Evolutionary conservation across 1,140 invertebrate species (phyloP), one percentile per base, ranked within the genome.

Genomic region (Polypedilum vanderplanki): DNA sequence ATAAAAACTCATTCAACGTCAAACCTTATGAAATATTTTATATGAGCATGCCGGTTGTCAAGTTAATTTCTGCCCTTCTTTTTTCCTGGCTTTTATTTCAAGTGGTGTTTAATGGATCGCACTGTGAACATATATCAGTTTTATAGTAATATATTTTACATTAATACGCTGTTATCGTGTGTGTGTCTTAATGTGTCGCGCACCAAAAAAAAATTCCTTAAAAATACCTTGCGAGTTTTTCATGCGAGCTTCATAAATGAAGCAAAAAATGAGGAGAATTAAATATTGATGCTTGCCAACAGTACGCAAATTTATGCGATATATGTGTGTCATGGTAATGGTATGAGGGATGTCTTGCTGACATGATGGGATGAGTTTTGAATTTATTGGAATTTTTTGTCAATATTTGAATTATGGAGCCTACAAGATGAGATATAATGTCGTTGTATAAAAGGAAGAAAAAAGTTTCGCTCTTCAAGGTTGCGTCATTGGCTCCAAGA

Each of bases 31-130:
- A 22, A 70, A 70, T 70, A 70, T 70, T 70, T 70, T 70, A 22
- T 70, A 70, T 70, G 17, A 70, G 20, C 65, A 70, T 70, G 65
- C 65, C 18, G 65, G 65, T 70, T 70, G 65, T 70, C 65, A 70
- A 70, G 65, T 70, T 70, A 70, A 20, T 70, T 70, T 70, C 18
- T 18, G n/a, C 17, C 17, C 9, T 15, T 15, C 46, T 57, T n/a
- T 57, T 57, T 57, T 46, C 8, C 15, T 46, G 2, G 8, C 15
- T 46, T 57, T 57, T 57, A n/a, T n/a, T 57, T 57, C 10, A 57
- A 57, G n/a, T 57, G n/a, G 46, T 57, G 46, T 57, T 57, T 57
- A 57, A 57, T 57, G 46, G 46, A 57, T 57, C 46, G 46, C 46
- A 57, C 46, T 57, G 46, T 57, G 10, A 12, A 57, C n/a, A 57